Percentiles rank a stretch among this genome's conserved stretches.
Evolutionary conservation across 2,797 vertebrate genomes (phyloP).

Genomic region (Pteropus rufus): DNA sequence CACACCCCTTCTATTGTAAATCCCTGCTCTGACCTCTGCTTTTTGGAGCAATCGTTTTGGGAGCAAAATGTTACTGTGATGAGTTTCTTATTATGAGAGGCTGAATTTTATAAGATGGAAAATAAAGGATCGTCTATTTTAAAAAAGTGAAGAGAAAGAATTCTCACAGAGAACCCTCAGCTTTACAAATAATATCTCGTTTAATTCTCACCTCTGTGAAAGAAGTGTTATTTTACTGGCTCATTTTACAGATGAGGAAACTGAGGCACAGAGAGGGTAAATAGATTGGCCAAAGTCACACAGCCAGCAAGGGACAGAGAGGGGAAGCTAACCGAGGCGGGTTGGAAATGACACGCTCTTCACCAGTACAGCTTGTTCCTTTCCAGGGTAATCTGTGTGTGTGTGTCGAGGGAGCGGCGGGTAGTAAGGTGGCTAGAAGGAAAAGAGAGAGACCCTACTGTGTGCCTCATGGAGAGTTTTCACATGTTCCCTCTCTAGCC

Average conservation of each 20-base stretch:
- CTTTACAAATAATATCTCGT: neutral
- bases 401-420: accelerated
- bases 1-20: accelerated
- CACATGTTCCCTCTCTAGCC: neutral
- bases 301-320: neutral
- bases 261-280: neutral
- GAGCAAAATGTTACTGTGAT: neutral
- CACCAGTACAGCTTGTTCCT: accelerated
- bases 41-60: neutral
- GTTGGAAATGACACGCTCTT: neutral
- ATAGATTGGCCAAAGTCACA: neutral
- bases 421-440: too few species aligned
- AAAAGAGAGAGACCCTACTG: too few species aligned
- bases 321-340: too few species aligned
- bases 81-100: neutral
- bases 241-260: neutral
- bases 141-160: neutral
- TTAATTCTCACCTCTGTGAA: neutral
- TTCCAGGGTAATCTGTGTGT: neutral
- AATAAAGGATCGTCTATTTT: neutral
- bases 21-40: neutral
- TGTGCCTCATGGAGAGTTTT: accelerated
- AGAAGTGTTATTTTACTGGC: neutral
- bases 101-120: neutral
- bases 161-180: neutral